phyloP scores from a whole-genome alignment of 2,797 vertebrate genomes.

The Orestias chungarensis region DNA sequence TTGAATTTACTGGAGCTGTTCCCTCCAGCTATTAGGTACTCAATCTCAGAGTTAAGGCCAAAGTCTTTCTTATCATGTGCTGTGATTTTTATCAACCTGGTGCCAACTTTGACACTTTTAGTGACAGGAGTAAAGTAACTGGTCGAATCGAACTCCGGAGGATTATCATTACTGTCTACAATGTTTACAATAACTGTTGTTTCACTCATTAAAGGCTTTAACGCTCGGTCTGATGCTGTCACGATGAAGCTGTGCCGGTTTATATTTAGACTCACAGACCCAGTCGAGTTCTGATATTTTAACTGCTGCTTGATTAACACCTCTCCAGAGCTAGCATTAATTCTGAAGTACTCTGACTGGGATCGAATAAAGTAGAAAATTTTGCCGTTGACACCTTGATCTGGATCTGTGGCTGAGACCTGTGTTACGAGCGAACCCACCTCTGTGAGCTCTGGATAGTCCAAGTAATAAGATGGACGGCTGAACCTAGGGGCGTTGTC shows the following conservation, averaged over 20 bases:
- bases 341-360: constrained; percentile 95
- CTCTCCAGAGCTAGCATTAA: constrained; percentile 91
- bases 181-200: constrained; percentile 93
- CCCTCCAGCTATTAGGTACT: constrained; percentile 86
- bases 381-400: constrained; percentile 91
- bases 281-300: constrained; percentile 89
- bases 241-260: constrained; percentile 98
- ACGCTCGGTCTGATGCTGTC: constrained; percentile 91
- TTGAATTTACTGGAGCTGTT: constrained; percentile 87
- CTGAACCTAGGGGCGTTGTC: constrained; percentile 94
- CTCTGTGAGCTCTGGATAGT: constrained; percentile 92
- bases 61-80: constrained; percentile 94
- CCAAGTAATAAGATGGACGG: constrained; percentile 93
- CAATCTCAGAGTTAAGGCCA: constrained; percentile 93
- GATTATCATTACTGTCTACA: constrained; percentile 95
- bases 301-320: constrained; percentile 94
- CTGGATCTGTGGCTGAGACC: constrained; percentile 90
- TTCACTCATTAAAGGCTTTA: constrained; percentile 91
- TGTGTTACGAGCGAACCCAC: constrained; percentile 87
- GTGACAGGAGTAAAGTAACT: constrained; percentile 95
- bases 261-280: constrained; percentile 86
- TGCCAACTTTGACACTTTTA: constrained; percentile 92
- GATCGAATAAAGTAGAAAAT: constrained; percentile 97
- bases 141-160: constrained; percentile 83
- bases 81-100: constrained; percentile 86